phyloP scores from a whole-genome alignment of 1,140 invertebrate genomes.

The Cylas formicarius region DNA sequence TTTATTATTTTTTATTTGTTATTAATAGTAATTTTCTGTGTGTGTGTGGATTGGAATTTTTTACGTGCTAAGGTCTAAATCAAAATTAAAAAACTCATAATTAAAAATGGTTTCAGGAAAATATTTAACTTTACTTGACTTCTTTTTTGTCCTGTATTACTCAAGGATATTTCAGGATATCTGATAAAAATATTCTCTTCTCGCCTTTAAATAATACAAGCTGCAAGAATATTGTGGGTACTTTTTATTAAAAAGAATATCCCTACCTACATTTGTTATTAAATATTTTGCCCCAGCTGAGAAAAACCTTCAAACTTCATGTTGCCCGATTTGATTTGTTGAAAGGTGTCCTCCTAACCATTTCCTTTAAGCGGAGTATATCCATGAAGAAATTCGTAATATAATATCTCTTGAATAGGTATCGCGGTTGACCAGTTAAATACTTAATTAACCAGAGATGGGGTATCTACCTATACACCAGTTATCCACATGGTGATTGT shows the following conservation, averaged over 20 bases:
- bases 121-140: too few species aligned
- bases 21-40: too few species aligned
- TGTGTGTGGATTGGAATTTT: too few species aligned
- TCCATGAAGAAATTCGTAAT: slow-evolving; percentile 92
- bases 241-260: slow-evolving; percentile 7
- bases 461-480: slow-evolving; percentile 72
- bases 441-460: background rate
- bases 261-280: slow-evolving; percentile 64
- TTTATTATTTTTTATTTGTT: too few species aligned
- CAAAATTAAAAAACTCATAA: too few species aligned
- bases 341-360: slow-evolving; percentile 71
- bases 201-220: slow-evolving; percentile 58
- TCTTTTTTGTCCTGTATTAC: too few species aligned
- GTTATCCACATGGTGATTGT: slow-evolving; percentile 74
- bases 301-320: slow-evolving; percentile 68
- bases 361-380: slow-evolving; percentile 86
- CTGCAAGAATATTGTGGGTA: slow-evolving; percentile 52
- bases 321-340: slow-evolving; percentile 65
- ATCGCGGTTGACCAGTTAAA: background rate
- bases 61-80: too few species aligned
- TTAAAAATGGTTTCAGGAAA: too few species aligned
- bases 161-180: slow-evolving; percentile 75
- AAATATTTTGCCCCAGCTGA: slow-evolving; percentile 70
- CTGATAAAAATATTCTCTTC: slow-evolving; percentile 61
- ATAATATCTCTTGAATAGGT: slow-evolving; percentile 53